phyloP scores from a whole-genome alignment of 2,113 vertebrate genomes.

The Numida meleagris region DNA sequence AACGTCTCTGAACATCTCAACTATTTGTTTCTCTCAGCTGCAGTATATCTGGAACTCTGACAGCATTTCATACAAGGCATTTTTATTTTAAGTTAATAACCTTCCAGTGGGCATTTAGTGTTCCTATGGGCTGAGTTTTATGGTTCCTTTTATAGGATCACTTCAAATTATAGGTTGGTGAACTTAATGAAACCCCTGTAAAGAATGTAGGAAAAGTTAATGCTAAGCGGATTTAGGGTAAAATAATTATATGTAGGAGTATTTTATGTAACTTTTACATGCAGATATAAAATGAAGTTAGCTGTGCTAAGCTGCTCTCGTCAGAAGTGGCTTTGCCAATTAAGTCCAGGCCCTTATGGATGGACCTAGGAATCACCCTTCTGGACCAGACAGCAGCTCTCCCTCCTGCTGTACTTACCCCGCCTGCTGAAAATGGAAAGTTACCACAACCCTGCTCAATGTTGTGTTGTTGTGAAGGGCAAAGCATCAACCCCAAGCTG shows the following conservation, averaged over 20 bases:
- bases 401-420: not conserved
- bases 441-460: not conserved
- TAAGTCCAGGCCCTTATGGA: not conserved
- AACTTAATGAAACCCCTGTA: conserved; percentile 76
- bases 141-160: conserved; percentile 72
- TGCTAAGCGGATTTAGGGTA: conserved; percentile 23
- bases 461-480: conserved; percentile 75
- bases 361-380: not conserved
- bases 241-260: not conserved
- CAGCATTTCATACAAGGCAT: conserved; percentile 59
- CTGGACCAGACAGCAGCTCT: not conserved
- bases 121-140: conserved; percentile 75
- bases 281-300: not conserved
- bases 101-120: conserved; percentile 73
- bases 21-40: not conserved
- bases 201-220: conserved; percentile 74
- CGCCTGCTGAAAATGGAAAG: not conserved
- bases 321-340: not conserved
- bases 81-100: conserved; percentile 79
- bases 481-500: conserved; percentile 91
- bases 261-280: conserved; percentile 21
- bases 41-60: conserved; percentile 34
- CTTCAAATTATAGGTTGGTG: conserved; percentile 77
- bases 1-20: not conserved
- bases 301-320: not conserved